A percentile compares a stretch with the other conserved stretches of the same genome.
These are phyloP conservation scores for Tiliqua scincoides DNA, from an alignment of 2,113 vertebrate species.

Conservation along the genomic window DNA sequence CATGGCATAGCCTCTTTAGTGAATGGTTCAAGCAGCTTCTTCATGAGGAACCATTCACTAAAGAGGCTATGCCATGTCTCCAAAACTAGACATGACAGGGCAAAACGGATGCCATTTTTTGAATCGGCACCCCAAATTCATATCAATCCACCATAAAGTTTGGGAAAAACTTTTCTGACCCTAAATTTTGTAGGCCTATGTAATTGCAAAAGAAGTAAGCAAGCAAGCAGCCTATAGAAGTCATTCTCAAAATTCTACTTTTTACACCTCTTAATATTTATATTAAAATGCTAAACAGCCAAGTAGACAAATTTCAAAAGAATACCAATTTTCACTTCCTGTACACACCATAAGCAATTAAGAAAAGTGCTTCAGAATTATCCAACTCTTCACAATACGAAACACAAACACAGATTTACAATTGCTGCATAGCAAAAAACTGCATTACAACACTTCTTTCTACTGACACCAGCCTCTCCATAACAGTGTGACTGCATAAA, in stretches of 20 bases:
- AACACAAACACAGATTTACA: neutral
- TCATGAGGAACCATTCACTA: too few relatives aligned
- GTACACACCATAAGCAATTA: neutral
- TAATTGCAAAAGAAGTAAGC: neutral
- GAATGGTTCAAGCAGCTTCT: too few relatives aligned
- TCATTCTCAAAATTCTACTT: neutral
- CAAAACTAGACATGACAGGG: too few relatives aligned
- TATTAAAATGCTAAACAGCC: neutral
- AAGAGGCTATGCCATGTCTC: too few relatives aligned
- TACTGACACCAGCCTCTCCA: conserved; percentile 5
- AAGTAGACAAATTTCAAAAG: neutral
- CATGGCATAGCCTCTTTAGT: too few relatives aligned
- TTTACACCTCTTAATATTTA: neutral
- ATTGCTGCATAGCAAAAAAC: conserved; percentile 13
- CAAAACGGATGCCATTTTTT: too few relatives aligned
- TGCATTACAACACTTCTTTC: conserved; percentile 12
- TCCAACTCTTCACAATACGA: neutral
- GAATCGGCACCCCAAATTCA: too few relatives aligned
- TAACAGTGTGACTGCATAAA: conserved; percentile 31
- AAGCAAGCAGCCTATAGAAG: neutral
- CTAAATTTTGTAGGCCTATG: too few relatives aligned
- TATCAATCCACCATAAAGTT: too few relatives aligned
- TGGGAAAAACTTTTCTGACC: too few relatives aligned
- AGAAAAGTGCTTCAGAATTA: neutral
- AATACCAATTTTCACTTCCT: neutral